Evolutionary conservation across 2,888 invertebrate genomes (phyloP), one percentile per base, ranked within the genome.

Genomic region (Caenorhabditis sinica): DNA sequence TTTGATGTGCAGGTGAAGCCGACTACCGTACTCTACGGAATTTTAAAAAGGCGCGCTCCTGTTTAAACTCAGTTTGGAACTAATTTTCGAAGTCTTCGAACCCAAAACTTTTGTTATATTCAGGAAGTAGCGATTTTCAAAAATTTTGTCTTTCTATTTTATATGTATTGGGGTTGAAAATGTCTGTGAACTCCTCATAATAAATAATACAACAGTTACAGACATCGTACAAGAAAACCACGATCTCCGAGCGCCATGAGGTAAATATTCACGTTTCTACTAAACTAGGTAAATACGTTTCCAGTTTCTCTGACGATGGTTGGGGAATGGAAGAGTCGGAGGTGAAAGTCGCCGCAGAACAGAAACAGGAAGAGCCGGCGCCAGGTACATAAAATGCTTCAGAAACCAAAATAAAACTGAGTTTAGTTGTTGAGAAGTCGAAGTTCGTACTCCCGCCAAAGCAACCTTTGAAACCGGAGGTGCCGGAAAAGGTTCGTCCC

Each of bases 221-320:
- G 43, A 11, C 23, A 53, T 25, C 40, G 36, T 25, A 23, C 15
- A 40, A 20, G 17, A 11, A 40, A 45, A 9, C 45, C 11, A n/a
- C 17, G 8, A 56, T 20, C 25, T 28, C 17, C 6, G n/a, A 20
- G 13, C 23, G 56, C 23, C 49, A 75, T 75, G 75, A 65, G 65
- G 75, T 75, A 4, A 51, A 20, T 51, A 20, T 45, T n/a, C 6
- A 40, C 20, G 20, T 13, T 20, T 23, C 51, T 9, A 8, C 9
- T 9, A 71, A 25, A 8, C 30, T n/a, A 15, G 1, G 6, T 11
- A 15, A 23, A n/a, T 33, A n/a, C n/a, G 15, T 36, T 49, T 43
- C 36, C 56, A 79, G 71, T 25, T 79, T 79, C 20, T 80, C 80
- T 20, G 80, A 80, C 36, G 80, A 80, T 25, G 80, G 80, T 2